Conservation (phyloP, 2,113 vertebrate species). For the Calyptomena viridis region DNA sequence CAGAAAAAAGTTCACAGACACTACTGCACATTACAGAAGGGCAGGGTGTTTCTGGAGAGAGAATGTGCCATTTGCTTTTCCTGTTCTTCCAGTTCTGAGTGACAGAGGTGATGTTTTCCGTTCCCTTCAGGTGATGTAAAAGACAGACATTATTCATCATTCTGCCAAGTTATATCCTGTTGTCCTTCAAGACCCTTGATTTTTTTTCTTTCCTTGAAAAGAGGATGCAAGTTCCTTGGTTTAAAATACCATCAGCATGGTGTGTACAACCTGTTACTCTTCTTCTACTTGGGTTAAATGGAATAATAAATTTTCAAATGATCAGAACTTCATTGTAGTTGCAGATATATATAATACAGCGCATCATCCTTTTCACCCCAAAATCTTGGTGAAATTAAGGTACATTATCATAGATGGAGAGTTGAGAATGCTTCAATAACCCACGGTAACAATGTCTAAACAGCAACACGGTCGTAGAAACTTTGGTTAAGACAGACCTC, state of each 20-base stretch:
- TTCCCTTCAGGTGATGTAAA: neutral
- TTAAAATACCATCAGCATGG: neutral
- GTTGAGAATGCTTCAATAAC: neutral
- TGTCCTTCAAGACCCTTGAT: neutral
- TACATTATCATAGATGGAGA: neutral
- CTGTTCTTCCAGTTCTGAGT: neutral
- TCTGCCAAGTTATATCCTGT: neutral
- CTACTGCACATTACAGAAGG: neutral
- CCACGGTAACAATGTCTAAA: neutral
- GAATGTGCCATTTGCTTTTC: neutral
- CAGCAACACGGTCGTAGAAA: neutral
- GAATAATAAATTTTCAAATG: neutral
- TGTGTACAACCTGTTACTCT: neutral
- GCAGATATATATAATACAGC: neutral
- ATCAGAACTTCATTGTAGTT: neutral
- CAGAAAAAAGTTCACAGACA: neutral
- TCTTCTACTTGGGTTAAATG: neutral
- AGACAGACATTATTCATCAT: neutral
- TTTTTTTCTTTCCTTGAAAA: neutral
- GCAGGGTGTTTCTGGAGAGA: neutral
- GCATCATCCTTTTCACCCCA: neutral
- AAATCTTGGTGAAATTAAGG: neutral
- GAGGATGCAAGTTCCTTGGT: neutral
- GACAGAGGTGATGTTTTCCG: neutral
- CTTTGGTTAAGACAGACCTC: neutral